These are phyloP conservation scores for Cyrtonyx montezumae DNA, from an alignment of 2,113 vertebrate species.

Conservation along the genomic window DNA sequence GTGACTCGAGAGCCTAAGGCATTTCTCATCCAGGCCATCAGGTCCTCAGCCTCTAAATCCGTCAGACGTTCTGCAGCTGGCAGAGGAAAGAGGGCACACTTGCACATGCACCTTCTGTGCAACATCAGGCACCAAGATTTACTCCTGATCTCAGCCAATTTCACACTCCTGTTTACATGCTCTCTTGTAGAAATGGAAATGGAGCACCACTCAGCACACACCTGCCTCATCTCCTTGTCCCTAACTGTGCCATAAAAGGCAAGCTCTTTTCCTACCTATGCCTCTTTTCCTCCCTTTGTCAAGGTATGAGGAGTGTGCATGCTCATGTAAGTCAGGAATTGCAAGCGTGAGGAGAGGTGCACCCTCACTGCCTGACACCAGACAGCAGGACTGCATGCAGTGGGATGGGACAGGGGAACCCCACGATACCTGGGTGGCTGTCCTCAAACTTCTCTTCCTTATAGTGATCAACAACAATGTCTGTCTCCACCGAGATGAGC, in stretches of 20 bases:
- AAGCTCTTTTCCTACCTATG: background rate
- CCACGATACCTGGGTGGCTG: conserved; percentile 76
- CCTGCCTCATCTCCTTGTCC: background rate
- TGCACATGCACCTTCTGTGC: accelerated
- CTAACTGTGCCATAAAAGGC: accelerated
- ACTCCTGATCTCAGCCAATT: background rate
- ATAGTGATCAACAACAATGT: conserved; percentile 97
- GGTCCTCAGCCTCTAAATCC: conserved; percentile 86
- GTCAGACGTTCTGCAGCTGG: conserved; percentile 85
- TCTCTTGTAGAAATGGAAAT: background rate
- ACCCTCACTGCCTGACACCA: background rate
- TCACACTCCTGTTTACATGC: background rate
- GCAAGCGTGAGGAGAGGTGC: background rate
- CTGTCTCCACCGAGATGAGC: conserved; percentile 94
- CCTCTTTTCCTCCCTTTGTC: background rate
- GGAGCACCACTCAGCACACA: background rate
- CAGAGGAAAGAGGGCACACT: background rate
- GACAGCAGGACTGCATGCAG: background rate
- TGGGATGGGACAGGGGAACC: background rate
- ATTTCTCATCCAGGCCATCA: conserved; percentile 96
- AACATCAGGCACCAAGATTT: background rate
- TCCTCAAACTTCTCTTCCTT: conserved; percentile 96
- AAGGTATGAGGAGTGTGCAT: background rate
- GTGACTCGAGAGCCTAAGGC: conserved; percentile 84
- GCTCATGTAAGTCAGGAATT: background rate